Base-by-base conservation (phyloP, 2,888 invertebrate genomes). In the Maniola hyperantus region DNA sequence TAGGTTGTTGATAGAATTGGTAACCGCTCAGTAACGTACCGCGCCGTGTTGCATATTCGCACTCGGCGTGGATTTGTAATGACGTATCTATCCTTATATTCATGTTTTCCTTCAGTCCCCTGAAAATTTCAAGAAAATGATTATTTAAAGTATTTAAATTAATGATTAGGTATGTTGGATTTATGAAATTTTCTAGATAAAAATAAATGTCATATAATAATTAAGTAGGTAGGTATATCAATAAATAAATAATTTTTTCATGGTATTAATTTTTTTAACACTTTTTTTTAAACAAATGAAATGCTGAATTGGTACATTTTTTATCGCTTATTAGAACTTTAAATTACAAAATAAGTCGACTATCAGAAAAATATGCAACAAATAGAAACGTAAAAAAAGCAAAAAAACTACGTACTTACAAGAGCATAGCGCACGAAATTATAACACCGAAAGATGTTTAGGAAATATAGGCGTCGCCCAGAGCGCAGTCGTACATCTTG, bases 1-100 rank as follows among this genome's bases (percentile, higher is more conserved):
- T 92, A 84, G 91, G 91, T 90, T 91, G 93, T 92, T 92, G 92
- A 92, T 93, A 91, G 92, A 92, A 92, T 91, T 88, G 90, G 91
- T 90, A 91, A 91, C 91, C 90, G 91, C 87, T 91, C 83, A 80
- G 91, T 87, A 89, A 85, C 89, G 89, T 89, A 85, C 85, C 85
- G 87, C 83, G 87, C 83, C 83, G 90, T 89, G 91, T 89, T 91
- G 92, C 92, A 92, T 92, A 88, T 89, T 88, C 87, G 88, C 85
- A 83, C 79, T 78, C 77, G 84, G 73, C 72, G 81, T 88, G 82
- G 81, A 88, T 85, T 92, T 89, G 91, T 81, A 76, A 69, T 58
- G 80, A 72, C 77, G 88, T 75, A 39, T 36, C n/a, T n/a, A 20
- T 39, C 39, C 44, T 34, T 13, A 11, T 44, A 15, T 34, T 46